Conservation (phyloP, 2,113 vertebrate species). For the Trematomus loennbergii region DNA sequence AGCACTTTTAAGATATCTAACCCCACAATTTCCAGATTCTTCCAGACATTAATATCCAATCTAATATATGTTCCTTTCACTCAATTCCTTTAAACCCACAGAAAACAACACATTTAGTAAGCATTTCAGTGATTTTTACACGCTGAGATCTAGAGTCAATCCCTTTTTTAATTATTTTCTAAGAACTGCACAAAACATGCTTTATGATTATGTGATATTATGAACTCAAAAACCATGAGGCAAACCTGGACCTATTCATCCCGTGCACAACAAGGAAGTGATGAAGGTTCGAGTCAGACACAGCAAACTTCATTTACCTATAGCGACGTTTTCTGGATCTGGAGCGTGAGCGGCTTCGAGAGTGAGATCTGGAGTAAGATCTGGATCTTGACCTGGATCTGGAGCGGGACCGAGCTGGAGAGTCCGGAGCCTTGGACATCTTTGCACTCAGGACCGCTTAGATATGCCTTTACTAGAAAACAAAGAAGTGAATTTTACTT, state of each 20-base stretch:
- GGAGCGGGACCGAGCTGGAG: constrained; percentile 91
- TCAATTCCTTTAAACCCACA: too few species aligned
- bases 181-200: not conserved
- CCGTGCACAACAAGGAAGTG: not conserved
- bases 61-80: too few species aligned
- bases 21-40: too few species aligned
- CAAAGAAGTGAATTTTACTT: not conserved
- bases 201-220: not conserved
- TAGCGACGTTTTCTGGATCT: constrained; percentile 95
- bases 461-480: constrained; percentile 56
- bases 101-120: too few species aligned
- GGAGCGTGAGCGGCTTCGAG: constrained; percentile 92
- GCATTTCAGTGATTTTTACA: too few species aligned
- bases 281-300: not conserved
- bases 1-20: too few species aligned
- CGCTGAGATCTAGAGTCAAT: too few species aligned
- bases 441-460: constrained; percentile 58
- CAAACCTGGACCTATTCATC: not conserved
- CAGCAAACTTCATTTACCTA: constrained; percentile 82
- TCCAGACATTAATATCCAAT: too few species aligned
- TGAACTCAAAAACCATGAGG: not conserved
- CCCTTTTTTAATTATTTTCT: too few species aligned
- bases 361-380: constrained; percentile 94
- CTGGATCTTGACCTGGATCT: constrained; percentile 92
- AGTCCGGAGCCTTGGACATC: constrained; percentile 96